Percentiles rank a stretch among this genome's conserved stretches.
phyloP scores from a whole-genome alignment of 2,113 vertebrate species.

The Hippocampus barbouri region DNA sequence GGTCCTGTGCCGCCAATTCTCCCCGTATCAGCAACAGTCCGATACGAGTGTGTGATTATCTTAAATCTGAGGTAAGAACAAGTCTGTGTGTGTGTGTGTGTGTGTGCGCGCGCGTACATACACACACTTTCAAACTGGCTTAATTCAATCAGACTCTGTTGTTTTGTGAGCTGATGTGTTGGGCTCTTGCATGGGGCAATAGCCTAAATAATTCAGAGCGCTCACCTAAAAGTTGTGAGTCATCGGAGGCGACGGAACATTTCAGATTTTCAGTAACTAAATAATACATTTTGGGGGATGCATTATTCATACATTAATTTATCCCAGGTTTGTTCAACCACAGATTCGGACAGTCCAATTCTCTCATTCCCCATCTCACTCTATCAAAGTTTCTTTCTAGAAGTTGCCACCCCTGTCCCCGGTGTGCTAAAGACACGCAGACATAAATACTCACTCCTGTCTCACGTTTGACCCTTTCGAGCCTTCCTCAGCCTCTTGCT shows the following conservation, averaged over 20 bases:
- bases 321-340: conserved; percentile 54
- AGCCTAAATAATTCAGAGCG: not conserved
- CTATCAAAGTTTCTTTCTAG: conserved; percentile 49
- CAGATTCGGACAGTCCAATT: conserved; percentile 46
- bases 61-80: conserved; percentile 12
- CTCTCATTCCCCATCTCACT: conserved; percentile 14
- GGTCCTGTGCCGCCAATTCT: conserved; percentile 24
- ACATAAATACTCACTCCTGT: conserved; percentile 54
- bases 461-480: conserved; percentile 35
- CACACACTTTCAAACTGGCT: not conserved
- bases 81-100: not conserved
- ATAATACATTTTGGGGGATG: conserved; percentile 61
- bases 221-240: conserved; percentile 21
- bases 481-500: conserved; percentile 7
- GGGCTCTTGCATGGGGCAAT: not conserved
- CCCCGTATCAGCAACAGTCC: conserved; percentile 14
- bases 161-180: conserved; percentile 4
- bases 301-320: conserved; percentile 63
- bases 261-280: conserved; percentile 57
- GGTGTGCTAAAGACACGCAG: conserved; percentile 53
- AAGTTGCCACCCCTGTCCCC: conserved; percentile 42
- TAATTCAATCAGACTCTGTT: not conserved
- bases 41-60: conserved; percentile 24
- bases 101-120: no score
- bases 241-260: conserved; percentile 15